Conservation (phyloP, 2,888 invertebrate genomes). For the Cryptus viduatorius region DNA sequence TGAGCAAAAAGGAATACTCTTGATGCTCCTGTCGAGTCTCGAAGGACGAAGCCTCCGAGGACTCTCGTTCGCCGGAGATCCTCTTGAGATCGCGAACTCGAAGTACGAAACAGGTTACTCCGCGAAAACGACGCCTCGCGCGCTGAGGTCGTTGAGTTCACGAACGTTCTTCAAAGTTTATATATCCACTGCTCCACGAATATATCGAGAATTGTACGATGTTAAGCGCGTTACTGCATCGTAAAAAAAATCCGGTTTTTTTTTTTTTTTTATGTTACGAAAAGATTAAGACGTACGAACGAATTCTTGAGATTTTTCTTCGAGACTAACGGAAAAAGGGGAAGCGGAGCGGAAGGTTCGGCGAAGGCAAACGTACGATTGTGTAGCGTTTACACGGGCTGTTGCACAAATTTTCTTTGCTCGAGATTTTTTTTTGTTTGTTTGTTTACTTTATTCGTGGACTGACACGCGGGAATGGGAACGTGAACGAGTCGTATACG, state of each 20-base stretch:
- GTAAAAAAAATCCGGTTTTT: slow-evolving; percentile 2
- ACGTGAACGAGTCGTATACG: slow-evolving; percentile 4
- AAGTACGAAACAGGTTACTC: slow-evolving; percentile 33
- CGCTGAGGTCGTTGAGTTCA: slow-evolving; percentile 30
- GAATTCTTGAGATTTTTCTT: slow-evolving; percentile 14
- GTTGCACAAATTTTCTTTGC: slow-evolving; percentile 40
- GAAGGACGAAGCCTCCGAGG: neutral
- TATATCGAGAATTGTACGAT: neutral
- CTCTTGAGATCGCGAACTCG: slow-evolving; percentile 11
- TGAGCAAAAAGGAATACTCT: neutral
- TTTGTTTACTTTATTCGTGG: slow-evolving; percentile 27
- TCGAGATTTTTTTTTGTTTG: slow-evolving; percentile 14
- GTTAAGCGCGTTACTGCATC: neutral
- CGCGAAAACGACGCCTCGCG: neutral
- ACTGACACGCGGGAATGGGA: slow-evolving; percentile 18
- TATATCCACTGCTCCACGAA: neutral
- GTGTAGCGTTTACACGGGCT: slow-evolving; percentile 9
- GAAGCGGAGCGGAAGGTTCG: neutral
- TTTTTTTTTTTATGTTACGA: neutral
- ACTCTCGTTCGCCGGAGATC: neutral
- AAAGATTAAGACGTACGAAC: neutral
- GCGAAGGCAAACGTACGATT: slow-evolving; percentile 9
- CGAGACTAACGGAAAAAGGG: neutral
- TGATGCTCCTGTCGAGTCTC: neutral
- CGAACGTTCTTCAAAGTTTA: slow-evolving; percentile 5